Evolutionary conservation across 2,113 vertebrate species (phyloP).

Genomic region (Toxotes jaculatrix): DNA sequence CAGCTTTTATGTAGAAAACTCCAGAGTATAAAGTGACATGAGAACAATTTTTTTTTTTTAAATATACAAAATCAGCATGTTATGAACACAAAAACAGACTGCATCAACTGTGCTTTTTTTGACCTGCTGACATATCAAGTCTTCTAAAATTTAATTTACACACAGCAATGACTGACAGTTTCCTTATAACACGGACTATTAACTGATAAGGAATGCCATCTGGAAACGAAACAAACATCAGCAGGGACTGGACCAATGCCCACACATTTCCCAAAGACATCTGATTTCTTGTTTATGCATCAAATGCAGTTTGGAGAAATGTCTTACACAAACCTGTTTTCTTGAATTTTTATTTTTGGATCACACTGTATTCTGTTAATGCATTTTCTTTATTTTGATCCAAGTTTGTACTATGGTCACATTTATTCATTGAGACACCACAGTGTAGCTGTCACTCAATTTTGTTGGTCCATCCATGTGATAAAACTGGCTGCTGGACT

Average conservation of each 20-base stretch:
- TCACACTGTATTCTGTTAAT: slow-evolving; percentile 31
- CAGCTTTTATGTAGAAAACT: slow-evolving; percentile 8
- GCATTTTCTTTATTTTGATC: slow-evolving; percentile 43
- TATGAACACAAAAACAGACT: slow-evolving; percentile 13
- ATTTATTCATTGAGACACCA: slow-evolving; percentile 5
- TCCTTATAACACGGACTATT: slow-evolving; percentile 4
- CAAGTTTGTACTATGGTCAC: slow-evolving; percentile 13
- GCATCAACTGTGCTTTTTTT: background rate
- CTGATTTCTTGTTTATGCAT: slow-evolving; percentile 42
- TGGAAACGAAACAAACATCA: slow-evolving; percentile 16
- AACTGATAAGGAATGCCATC: slow-evolving; percentile 26
- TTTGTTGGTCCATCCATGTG: slow-evolving; percentile 12
- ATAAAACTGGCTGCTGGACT: slow-evolving; percentile 35
- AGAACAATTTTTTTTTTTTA: background rate
- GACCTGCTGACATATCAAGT: slow-evolving; percentile 8
- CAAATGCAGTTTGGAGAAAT: slow-evolving; percentile 24
- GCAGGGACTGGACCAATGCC: slow-evolving; percentile 45
- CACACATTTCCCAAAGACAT: background rate
- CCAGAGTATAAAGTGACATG: slow-evolving; percentile 5
- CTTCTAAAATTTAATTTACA: slow-evolving; percentile 13
- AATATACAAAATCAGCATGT: slow-evolving; percentile 23
- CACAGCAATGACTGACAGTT: slow-evolving; percentile 13
- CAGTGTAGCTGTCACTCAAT: background rate
- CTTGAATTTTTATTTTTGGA: slow-evolving; percentile 25
- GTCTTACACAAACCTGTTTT: slow-evolving; percentile 22